Conservation (phyloP, 2,888 invertebrate genomes). For the Plusia festucae region DNA sequence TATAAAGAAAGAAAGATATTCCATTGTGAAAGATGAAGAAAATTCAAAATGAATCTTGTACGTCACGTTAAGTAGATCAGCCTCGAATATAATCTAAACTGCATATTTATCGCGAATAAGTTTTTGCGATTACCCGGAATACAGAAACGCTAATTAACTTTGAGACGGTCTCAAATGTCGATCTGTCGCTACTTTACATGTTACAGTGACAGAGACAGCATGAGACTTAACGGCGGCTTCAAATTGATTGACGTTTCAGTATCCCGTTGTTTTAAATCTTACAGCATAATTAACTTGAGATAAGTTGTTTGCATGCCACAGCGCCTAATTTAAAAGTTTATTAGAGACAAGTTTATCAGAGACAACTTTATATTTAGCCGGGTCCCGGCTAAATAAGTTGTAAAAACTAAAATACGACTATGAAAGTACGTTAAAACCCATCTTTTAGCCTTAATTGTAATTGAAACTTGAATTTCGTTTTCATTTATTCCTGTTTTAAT, state of each 20-base stretch:
- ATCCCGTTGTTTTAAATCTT: no score
- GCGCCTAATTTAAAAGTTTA: constrained; percentile 52
- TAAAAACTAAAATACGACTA: constrained; percentile 63
- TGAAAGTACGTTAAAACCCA: constrained; percentile 59
- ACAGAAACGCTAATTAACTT: no score
- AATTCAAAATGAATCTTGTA: not conserved
- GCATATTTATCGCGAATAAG: constrained; percentile 8
- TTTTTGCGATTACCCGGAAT: constrained; percentile 11
- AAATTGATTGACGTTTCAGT: no score
- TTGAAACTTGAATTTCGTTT: constrained; percentile 72
- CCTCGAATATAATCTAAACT: not conserved
- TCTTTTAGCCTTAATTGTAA: constrained; percentile 65
- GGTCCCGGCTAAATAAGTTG: constrained; percentile 48
- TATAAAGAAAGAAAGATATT: not conserved
- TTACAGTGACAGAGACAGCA: no score
- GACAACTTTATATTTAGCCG: no score
- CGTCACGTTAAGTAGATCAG: not conserved
- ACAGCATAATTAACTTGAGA: constrained; percentile 28
- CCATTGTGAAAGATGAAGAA: not conserved
- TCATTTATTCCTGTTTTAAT: constrained; percentile 78
- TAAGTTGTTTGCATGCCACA: constrained; percentile 27
- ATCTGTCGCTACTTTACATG: no score
- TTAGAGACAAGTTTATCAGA: constrained; percentile 49
- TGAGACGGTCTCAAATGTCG: no score
- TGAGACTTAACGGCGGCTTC: no score